These are phyloP conservation scores for Rhorus exstirpatorius DNA, from an alignment of 2,888 invertebrate species.

Conservation along the genomic window DNA sequence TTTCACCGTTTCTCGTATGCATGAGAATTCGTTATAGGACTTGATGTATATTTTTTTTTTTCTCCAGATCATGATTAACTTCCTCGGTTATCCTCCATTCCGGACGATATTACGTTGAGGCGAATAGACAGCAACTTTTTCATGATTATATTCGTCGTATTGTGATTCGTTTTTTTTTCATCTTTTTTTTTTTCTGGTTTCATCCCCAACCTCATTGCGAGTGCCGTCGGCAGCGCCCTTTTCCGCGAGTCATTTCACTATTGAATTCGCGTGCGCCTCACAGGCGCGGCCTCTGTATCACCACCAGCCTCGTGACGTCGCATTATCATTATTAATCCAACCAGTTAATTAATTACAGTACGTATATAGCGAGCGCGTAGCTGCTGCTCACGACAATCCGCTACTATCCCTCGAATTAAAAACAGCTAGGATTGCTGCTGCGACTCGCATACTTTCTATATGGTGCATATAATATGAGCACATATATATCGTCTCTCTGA, in stretches of 20 bases:
- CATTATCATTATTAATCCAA: conserved; percentile 73
- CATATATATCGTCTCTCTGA: background rate
- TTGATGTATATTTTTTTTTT: no score
- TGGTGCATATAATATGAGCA: background rate
- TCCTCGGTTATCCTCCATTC: no score
- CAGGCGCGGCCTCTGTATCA: conserved; percentile 61
- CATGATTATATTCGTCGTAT: conserved; percentile 17
- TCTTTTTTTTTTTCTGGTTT: conserved; percentile 1
- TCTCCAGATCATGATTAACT: no score
- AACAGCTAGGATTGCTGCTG: background rate
- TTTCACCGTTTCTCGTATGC: no score
- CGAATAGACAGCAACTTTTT: conserved; percentile 20
- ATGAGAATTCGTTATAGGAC: no score
- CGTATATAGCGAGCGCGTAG: conserved; percentile 10
- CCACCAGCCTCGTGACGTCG: conserved; percentile 53
- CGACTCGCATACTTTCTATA: background rate
- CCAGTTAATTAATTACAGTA: conserved; percentile 64
- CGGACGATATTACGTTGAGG: background rate
- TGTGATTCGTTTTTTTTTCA: conserved; percentile 1
- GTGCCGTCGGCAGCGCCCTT: conserved; percentile 28
- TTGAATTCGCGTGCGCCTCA: conserved; percentile 69
- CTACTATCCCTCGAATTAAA: conserved; percentile 47
- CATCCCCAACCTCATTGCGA: conserved; percentile 10
- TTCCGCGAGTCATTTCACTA: conserved; percentile 31
- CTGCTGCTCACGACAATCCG: conserved; percentile 26